These are phyloP conservation scores for Xanthia togata DNA, from an alignment of 2,888 invertebrate species.

Conservation along the genomic window DNA sequence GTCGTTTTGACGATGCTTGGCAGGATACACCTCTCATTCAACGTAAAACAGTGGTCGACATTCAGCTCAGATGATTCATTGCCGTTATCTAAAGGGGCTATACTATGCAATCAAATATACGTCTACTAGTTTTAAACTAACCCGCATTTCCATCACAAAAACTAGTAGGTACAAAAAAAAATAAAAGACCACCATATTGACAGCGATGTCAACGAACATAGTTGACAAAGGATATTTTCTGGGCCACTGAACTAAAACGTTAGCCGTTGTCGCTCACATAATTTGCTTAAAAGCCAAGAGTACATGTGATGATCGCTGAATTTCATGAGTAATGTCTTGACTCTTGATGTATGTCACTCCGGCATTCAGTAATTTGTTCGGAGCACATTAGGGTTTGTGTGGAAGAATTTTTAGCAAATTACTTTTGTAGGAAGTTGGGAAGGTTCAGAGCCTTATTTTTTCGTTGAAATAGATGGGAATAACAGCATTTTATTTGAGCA, in stretches of 20 bases:
- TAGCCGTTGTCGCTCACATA: constrained; percentile 46
- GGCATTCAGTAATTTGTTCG: constrained; percentile 43
- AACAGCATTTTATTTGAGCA: background rate
- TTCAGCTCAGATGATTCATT: background rate
- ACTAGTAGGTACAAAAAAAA: background rate
- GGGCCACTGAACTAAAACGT: constrained; percentile 60
- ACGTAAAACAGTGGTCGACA: too few relatives aligned
- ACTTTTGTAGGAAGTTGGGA: constrained; percentile 22
- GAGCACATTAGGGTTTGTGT: constrained; percentile 33
- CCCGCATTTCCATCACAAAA: background rate
- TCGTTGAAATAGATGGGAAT: background rate
- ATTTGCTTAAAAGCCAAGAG: constrained; percentile 63
- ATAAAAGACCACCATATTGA: constrained; percentile 10
- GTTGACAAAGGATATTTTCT: constrained; percentile 55
- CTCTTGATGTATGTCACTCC: constrained; percentile 56
- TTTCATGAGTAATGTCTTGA: constrained; percentile 58
- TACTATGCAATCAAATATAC: background rate
- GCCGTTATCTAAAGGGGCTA: background rate
- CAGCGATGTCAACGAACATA: constrained; percentile 22
- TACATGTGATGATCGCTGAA: constrained; percentile 50
- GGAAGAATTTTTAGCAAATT: constrained; percentile 44
- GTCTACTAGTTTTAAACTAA: too few relatives aligned
- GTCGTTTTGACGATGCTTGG: background rate
- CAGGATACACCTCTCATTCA: too few relatives aligned
- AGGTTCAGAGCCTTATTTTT: background rate